Conservation (phyloP, 2,113 vertebrate genomes). For the Arothron firmamentum region DNA sequence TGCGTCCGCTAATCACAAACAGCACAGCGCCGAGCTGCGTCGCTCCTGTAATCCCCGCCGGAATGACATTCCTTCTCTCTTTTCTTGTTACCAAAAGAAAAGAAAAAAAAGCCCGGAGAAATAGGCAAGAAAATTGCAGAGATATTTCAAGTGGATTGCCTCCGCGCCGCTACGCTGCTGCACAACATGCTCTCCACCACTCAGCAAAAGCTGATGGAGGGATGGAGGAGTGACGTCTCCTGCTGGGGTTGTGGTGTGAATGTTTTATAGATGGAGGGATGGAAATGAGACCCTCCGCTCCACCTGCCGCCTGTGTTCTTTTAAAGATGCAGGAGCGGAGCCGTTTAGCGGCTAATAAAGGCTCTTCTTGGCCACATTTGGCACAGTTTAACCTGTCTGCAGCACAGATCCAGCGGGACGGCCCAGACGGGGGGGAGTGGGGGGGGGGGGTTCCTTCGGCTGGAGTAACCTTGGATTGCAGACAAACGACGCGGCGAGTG, state of each 20-base stretch:
- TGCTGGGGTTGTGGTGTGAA: conserved; percentile 55
- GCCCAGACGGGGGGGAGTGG: no score
- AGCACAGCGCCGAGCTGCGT: conserved; percentile 17
- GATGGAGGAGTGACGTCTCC: conserved; percentile 47
- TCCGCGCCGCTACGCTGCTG: conserved; percentile 37
- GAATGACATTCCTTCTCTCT: conserved; percentile 37
- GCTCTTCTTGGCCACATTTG: not conserved
- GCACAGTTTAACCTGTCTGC: not conserved
- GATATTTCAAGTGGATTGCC: conserved; percentile 60
- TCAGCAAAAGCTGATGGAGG: conserved; percentile 32
- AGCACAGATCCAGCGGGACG: not conserved
- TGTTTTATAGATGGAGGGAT: conserved; percentile 57
- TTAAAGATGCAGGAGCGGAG: conserved; percentile 20
- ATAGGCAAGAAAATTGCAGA: conserved; percentile 50
- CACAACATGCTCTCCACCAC: conserved; percentile 29
- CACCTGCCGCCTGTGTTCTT: conserved; percentile 30
- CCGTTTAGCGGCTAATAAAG: not conserved
- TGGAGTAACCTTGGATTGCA: conserved; percentile 33
- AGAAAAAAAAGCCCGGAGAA: conserved; percentile 20
- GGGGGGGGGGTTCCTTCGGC: no score
- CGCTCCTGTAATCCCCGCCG: conserved; percentile 20
- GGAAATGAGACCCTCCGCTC: conserved; percentile 41
- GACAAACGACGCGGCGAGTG: conserved; percentile 7
- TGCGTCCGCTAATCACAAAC: conserved; percentile 1
- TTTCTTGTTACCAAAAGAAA: not conserved